A percentile compares a stretch with the other conserved stretches of the same genome.
phyloP scores from a whole-genome alignment of 2,797 vertebrate species.

The Erpetoichthys calabaricus region DNA sequence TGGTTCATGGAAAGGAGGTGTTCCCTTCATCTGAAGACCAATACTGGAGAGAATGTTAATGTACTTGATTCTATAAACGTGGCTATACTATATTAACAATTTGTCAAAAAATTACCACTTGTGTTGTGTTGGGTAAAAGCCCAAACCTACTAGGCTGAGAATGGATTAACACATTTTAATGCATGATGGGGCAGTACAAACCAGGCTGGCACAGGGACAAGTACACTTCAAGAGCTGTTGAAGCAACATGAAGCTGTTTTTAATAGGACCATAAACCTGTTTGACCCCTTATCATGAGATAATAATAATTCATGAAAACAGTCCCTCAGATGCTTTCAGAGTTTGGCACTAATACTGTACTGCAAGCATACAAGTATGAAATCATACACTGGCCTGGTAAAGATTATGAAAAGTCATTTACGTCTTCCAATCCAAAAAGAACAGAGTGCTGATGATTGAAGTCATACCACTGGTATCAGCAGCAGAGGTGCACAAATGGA shows the following conservation, averaged over 20 bases:
- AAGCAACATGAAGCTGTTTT: constrained; percentile 7
- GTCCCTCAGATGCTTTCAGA: constrained; percentile 21
- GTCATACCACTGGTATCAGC: not conserved
- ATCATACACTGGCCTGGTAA: constrained; percentile 18
- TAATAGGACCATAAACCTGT: constrained; percentile 17
- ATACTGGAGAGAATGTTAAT: constrained; percentile 3
- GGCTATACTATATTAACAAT: constrained; percentile 4
- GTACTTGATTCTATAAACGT: constrained; percentile 6
- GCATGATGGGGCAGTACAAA: constrained; percentile 8
- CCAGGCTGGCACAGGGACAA: not conserved
- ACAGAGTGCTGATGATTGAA: constrained; percentile 14
- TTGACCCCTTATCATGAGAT: constrained; percentile 17
- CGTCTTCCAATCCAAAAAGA: not conserved
- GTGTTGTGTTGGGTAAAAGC: constrained; percentile 6
- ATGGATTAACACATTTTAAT: constrained; percentile 6
- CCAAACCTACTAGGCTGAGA: constrained; percentile 6
- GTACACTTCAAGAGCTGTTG: constrained; percentile 6
- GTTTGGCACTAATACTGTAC: constrained; percentile 11
- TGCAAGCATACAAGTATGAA: constrained; percentile 16
- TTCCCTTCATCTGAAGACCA: constrained; percentile 4
- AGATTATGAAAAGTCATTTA: constrained; percentile 13
- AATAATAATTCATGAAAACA: too few relatives aligned
- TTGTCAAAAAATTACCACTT: constrained; percentile 2
- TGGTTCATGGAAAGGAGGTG: not conserved
- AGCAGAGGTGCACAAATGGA: constrained; percentile 1